Evolutionary conservation across 2,888 invertebrate species (phyloP), one percentile per base, ranked within the genome.

Genomic region (Anorthoa munda): DNA sequence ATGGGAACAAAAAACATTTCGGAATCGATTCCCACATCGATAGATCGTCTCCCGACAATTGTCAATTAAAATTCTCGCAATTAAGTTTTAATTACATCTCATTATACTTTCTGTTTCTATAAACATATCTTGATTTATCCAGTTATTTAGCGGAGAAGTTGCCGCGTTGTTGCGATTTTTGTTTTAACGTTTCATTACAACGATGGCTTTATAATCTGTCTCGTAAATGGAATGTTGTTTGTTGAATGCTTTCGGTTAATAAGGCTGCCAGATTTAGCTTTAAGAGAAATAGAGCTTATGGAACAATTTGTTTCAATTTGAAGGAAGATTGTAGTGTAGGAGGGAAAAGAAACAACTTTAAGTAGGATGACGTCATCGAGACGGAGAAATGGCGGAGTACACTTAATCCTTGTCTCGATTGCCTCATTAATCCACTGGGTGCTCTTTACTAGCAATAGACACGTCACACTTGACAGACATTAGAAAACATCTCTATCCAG

Each of bases 41-140:
- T 87, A 86, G 88, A 89, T 88, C 85, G 84, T 88, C 87, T 88
- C 87, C 87, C 84, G 78, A 83, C 90, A 84, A 90, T 90, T 90
- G 89, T 90, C 93, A 92, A 94, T 94, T 95, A 93, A 94, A 91
- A 94, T 94, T 92, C 92, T 88, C 85, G 89, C 92, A 92, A 93
- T 94, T 92, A 92, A 88, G 83, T 87, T 77, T 88, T 92, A 91
- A 92, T 92, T 90, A 90, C 85, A 86, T 85, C 86, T 90, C 87
- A 91, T 92, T 91, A 92, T 87, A 81, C 88, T 88, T 88, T 91
- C 89, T 79, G 90, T 89, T 89, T 89, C 89, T 86, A 90, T 90
- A 90, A 90, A 88, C 90, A 88, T 87, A 83, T 87, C 88, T 89
- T 86, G 86, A 89, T 88, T 88, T 87, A 83, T 83, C 88, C 90